Conservation (phyloP, 2,888 invertebrate genomes). For the Protodeltote pygarga region DNA sequence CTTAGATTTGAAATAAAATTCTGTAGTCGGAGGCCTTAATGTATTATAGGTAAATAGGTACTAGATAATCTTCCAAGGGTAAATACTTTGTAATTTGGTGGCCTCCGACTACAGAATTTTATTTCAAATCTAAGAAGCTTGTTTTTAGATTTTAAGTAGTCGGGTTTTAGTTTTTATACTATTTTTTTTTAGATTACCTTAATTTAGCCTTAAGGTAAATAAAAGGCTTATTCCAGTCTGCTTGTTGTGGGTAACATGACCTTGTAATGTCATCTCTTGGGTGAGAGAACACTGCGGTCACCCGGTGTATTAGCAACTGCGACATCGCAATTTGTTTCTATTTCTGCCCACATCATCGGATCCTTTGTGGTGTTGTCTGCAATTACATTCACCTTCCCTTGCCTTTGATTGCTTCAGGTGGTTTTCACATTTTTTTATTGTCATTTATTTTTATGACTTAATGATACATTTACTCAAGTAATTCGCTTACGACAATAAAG, state of each 20-base stretch:
- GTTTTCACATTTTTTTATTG: constrained; percentile 52
- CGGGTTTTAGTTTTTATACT: too few species aligned
- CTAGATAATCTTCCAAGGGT: too few species aligned
- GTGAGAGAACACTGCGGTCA: constrained; percentile 62
- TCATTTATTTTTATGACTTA: constrained; percentile 67
- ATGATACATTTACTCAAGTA: constrained; percentile 54
- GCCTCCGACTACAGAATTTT: too few species aligned
- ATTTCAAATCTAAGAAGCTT: too few species aligned
- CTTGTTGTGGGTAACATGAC: constrained; percentile 16
- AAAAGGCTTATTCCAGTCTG: constrained; percentile 15
- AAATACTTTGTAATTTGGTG: too few species aligned
- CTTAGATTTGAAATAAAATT: too few species aligned
- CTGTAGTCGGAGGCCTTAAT: too few species aligned
- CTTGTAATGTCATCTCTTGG: constrained; percentile 44
- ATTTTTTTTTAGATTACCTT: constrained; percentile 31
- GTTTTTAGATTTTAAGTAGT: too few species aligned
- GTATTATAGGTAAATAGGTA: too few species aligned
- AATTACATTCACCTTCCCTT: constrained; percentile 69
- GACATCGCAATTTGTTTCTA: constrained; percentile 77
- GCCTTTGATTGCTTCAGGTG: constrained; percentile 65
- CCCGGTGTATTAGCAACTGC: constrained; percentile 66
- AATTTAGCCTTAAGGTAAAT: constrained; percentile 20
- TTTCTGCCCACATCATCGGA: constrained; percentile 68
- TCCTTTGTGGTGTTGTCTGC: constrained; percentile 68
- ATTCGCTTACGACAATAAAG: constrained; percentile 16